Percentiles rank a stretch among this genome's conserved stretches.
Evolutionary conservation across 1,140 invertebrate species (phyloP).

Genomic region (Oreohelix idahoensis): DNA sequence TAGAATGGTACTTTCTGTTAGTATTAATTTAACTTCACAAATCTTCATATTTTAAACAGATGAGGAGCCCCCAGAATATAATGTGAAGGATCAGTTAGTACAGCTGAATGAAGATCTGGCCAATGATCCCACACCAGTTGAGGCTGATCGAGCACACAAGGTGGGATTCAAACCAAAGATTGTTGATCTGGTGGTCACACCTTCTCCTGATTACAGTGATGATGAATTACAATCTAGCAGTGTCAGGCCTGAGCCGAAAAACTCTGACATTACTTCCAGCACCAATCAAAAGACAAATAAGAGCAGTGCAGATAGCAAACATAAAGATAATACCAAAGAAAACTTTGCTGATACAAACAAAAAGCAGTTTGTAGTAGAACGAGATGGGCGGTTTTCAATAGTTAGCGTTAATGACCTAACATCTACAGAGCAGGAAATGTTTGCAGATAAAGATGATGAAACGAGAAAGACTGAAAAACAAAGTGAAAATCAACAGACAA

Average conservation of each 20-base stretch:
- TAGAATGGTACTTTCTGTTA: too few species aligned
- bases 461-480: slow-evolving; percentile 9
- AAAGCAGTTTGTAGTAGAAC: slow-evolving; percentile 59
- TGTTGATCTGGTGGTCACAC: slow-evolving; percentile 66
- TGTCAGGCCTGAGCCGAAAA: slow-evolving; percentile 8
- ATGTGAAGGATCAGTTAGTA: slow-evolving; percentile 66
- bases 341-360: slow-evolving; percentile 36
- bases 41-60: too few species aligned
- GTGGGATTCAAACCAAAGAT: slow-evolving; percentile 68
- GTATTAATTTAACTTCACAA: too few species aligned
- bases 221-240: slow-evolving; percentile 47
- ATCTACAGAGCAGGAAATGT: slow-evolving; percentile 45
- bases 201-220: slow-evolving; percentile 61
- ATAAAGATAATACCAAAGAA: not conserved
- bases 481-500: slow-evolving; percentile 8
- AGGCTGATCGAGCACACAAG: slow-evolving; percentile 53
- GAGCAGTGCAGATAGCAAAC: not conserved
- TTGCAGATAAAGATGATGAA: slow-evolving; percentile 16
- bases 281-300: not conserved
- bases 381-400: slow-evolving; percentile 68
- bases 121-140: slow-evolving; percentile 62
- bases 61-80: slow-evolving; percentile 68
- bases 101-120: slow-evolving; percentile 68
- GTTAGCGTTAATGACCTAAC: slow-evolving; percentile 61
- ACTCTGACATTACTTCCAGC: not conserved